phyloP scores from a whole-genome alignment of 2,797 vertebrate genomes.

The Molossus alvarezi region DNA sequence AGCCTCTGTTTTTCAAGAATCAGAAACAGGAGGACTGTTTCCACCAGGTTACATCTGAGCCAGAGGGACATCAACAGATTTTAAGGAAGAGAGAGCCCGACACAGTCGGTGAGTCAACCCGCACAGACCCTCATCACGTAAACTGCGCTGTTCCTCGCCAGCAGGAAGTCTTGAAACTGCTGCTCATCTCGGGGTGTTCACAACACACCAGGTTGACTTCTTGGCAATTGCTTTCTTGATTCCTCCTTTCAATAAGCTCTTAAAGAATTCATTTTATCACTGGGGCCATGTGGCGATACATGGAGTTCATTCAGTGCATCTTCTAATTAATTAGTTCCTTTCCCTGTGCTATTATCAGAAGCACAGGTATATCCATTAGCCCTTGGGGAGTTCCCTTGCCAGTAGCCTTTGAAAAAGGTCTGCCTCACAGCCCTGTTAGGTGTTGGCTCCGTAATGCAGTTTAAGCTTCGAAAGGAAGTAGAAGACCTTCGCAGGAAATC shows the following conservation, averaged over 20 bases:
- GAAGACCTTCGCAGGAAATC: not conserved
- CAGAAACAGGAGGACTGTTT: not conserved
- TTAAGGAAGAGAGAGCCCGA: not conserved
- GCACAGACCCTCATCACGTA: not conserved
- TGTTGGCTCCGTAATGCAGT: not conserved
- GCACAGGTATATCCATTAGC: conserved; percentile 55
- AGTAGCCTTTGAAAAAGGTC: not conserved
- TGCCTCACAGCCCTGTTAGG: not conserved
- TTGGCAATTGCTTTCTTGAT: conserved; percentile 10
- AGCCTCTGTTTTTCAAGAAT: conserved; percentile 26
- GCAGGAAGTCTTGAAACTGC: not conserved
- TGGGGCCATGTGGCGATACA: conserved; percentile 85
- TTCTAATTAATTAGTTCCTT: conserved; percentile 87
- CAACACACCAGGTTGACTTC: conserved; percentile 37
- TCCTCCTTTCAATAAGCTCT: conserved; percentile 84
- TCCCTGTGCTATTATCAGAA: conserved; percentile 79
- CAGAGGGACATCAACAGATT: not conserved
- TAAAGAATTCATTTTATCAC: conserved; percentile 83
- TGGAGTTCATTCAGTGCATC: conserved; percentile 77
- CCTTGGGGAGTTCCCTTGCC: not conserved
- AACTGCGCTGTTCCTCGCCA: not conserved
- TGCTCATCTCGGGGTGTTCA: not conserved
- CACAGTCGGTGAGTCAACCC: not conserved
- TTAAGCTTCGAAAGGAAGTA: not conserved
- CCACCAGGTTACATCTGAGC: not conserved